A percentile compares a stretch with the other conserved stretches of the same genome.
phyloP scores from a whole-genome alignment of 2,797 vertebrate species.

The Argya squamiceps region DNA sequence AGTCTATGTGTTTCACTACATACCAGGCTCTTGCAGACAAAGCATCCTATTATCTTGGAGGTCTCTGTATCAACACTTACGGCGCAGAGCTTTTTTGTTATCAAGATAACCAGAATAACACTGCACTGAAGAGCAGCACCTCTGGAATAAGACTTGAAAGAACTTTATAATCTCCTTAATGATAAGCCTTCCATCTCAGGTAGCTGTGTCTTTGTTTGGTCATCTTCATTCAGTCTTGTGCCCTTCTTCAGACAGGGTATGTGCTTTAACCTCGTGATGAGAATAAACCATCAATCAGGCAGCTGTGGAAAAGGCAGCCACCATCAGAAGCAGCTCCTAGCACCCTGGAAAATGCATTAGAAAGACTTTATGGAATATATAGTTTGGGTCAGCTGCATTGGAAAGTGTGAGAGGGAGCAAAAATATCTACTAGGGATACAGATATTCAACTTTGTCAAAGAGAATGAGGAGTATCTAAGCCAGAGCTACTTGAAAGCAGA shows the following conservation, averaged over 20 bases:
- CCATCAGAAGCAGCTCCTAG: not conserved
- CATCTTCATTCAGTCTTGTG: not conserved
- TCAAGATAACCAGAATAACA: not conserved
- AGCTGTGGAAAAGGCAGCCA: not conserved
- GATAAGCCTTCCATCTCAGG: not conserved
- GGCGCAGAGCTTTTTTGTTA: not conserved
- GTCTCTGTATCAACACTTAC: not conserved
- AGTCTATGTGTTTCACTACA: not conserved
- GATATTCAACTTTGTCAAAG: not conserved
- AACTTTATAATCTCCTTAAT: not conserved
- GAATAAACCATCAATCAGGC: not conserved
- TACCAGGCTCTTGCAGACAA: not conserved
- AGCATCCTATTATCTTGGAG: not conserved
- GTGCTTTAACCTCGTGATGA: not conserved
- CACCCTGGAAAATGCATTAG: not conserved
- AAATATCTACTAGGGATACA: not conserved
- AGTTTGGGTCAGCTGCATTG: not conserved
- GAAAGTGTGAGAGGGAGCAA: not conserved
- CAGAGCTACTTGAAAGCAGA: not conserved
- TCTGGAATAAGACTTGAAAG: not conserved
- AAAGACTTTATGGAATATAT: not conserved
- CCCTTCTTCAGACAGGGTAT: not conserved
- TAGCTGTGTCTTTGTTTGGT: not conserved
- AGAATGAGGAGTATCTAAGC: not conserved
- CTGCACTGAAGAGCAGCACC: not conserved